Evolutionary conservation across 2,888 invertebrate species (phyloP).

Genomic region (Julus scandinavius): DNA sequence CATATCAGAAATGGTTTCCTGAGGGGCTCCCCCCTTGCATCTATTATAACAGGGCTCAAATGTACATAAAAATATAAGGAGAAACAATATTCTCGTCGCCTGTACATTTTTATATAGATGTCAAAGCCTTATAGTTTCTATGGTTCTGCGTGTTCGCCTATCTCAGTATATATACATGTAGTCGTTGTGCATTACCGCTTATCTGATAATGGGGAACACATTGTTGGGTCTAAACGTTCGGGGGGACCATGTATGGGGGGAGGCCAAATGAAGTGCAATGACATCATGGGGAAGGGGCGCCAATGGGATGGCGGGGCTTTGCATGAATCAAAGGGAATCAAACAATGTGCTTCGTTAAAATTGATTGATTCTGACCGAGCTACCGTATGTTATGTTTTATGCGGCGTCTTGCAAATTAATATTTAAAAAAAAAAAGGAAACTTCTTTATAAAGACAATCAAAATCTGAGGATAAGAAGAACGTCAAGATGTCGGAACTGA

Average conservation of each 20-base stretch:
- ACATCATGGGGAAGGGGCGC: slow-evolving; percentile 45
- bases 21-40: neutral
- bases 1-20: neutral
- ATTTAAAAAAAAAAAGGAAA: neutral
- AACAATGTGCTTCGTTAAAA: slow-evolving; percentile 46
- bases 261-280: slow-evolving; percentile 14
- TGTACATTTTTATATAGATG: neutral
- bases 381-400: neutral
- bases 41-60: neutral
- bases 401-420: neutral
- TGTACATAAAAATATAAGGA: slow-evolving; percentile 11
- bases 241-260: neutral
- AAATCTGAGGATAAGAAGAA: slow-evolving; percentile 15
- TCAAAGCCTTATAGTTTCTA: neutral
- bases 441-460: slow-evolving; percentile 14
- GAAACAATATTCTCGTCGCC: slow-evolving; percentile 34
- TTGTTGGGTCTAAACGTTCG: slow-evolving; percentile 49
- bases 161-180: neutral
- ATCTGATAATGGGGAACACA: slow-evolving; percentile 42
- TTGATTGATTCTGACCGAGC: slow-evolving; percentile 33
- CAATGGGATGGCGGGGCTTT: neutral
- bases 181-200: slow-evolving; percentile 35
- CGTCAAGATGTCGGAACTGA: slow-evolving; percentile 3
- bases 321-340: neutral
- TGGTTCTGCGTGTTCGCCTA: neutral